Percentiles rank a stretch among this genome's conserved stretches.
phyloP scores from a whole-genome alignment of 2,113 vertebrate genomes.

The Taurulus bubalis region DNA sequence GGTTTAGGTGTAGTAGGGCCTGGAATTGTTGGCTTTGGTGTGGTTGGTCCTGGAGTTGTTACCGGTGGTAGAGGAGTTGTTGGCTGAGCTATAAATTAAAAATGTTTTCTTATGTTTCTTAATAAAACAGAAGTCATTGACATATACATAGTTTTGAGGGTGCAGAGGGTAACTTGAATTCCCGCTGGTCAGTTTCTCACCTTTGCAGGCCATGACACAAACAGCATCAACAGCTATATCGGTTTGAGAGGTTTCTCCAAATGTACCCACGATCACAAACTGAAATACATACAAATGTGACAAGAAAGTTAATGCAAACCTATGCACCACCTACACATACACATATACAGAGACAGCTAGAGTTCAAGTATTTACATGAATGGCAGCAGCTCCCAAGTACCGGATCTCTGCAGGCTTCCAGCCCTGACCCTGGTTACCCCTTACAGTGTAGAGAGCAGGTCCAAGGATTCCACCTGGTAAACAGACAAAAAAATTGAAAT shows the following conservation, averaged over 20 bases:
- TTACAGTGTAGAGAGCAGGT: slow-evolving; percentile 69
- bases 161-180: neutral
- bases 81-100: slow-evolving; percentile 35
- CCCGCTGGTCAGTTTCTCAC: slow-evolving; percentile 64
- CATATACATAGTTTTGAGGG: neutral
- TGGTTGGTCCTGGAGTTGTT: neutral
- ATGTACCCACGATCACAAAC: slow-evolving; percentile 85
- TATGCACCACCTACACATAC: neutral
- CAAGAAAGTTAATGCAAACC: neutral
- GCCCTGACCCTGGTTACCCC: slow-evolving; percentile 76
- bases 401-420: slow-evolving; percentile 77
- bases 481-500: neutral
- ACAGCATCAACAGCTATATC: slow-evolving; percentile 87
- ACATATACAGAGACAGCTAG: neutral
- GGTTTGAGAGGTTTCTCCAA: slow-evolving; percentile 78
- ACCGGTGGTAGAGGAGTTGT: slow-evolving; percentile 49
- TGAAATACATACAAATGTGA: slow-evolving; percentile 61
- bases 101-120: slow-evolving; percentile 1
- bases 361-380: slow-evolving; percentile 69
- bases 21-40: slow-evolving; percentile 18
- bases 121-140: neutral
- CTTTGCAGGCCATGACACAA: slow-evolving; percentile 80
- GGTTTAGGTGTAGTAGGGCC: neutral
- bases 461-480: slow-evolving; percentile 69
- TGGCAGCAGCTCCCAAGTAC: slow-evolving; percentile 52